These are phyloP conservation scores for Ephialtes manifestator DNA, from an alignment of 2,888 invertebrate genomes.

Conservation along the genomic window DNA sequence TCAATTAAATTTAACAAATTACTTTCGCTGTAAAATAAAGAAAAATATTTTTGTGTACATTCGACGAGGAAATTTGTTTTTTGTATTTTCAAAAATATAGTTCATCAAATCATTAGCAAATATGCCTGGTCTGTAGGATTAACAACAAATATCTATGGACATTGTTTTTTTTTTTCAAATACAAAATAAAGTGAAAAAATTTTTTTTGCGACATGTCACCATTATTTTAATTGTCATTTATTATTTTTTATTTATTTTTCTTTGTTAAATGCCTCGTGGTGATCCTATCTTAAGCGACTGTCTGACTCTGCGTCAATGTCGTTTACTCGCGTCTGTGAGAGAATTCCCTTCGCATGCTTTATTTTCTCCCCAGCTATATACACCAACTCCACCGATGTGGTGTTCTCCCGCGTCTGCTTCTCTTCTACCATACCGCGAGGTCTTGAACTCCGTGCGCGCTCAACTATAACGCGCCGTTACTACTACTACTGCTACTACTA, in stretches of 20 bases:
- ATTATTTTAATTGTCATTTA: not conserved
- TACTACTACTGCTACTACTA: constrained; percentile 31
- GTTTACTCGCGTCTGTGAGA: not conserved
- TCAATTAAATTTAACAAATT: too few species aligned
- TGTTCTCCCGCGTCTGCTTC: constrained; percentile 26
- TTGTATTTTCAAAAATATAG: too few species aligned
- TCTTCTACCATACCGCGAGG: constrained; percentile 48
- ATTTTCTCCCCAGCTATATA: constrained; percentile 50
- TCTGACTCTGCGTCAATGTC: not conserved
- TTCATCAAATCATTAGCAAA: too few species aligned
- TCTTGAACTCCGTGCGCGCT: constrained; percentile 66
- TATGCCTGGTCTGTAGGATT: too few species aligned
- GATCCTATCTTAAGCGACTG: constrained; percentile 1
- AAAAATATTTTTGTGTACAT: too few species aligned
- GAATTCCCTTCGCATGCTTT: constrained; percentile 40
- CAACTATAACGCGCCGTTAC: constrained; percentile 59
- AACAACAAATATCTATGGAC: too few species aligned
- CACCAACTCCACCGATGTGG: constrained; percentile 29
- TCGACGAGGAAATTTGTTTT: too few species aligned
- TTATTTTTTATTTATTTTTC: not conserved
- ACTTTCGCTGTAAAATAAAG: too few species aligned
- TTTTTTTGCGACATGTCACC: too few species aligned
- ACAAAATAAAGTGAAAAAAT: too few species aligned
- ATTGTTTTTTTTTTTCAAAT: too few species aligned
- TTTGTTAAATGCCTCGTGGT: not conserved